Percentiles rank a stretch among this genome's conserved stretches.
Evolutionary conservation across 2,888 invertebrate genomes (phyloP).

Genomic region (Calliopum simillimum): DNA sequence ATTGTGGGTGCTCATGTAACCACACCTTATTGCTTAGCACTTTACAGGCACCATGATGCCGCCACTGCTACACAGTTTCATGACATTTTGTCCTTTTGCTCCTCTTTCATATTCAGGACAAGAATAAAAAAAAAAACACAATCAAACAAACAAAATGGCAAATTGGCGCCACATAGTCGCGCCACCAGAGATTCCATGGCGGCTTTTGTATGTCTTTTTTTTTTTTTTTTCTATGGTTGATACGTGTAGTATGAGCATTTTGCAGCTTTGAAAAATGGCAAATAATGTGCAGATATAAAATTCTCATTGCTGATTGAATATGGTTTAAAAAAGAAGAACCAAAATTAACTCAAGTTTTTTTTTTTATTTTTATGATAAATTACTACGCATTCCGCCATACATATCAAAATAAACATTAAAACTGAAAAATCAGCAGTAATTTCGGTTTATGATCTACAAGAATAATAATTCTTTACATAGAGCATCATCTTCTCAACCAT

Average conservation of each 20-base stretch:
- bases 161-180: constrained; percentile 66
- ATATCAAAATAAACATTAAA: too few species aligned
- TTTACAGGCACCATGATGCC: constrained; percentile 46
- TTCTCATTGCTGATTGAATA: background rate
- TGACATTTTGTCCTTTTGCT: constrained; percentile 55
- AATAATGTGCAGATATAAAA: constrained; percentile 18
- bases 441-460: too few species aligned
- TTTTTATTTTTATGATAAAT: too few species aligned
- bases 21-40: background rate
- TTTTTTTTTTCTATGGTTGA: background rate
- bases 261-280: constrained; percentile 19
- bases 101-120: constrained; percentile 28
- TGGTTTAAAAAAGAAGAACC: too few species aligned
- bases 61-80: constrained; percentile 55
- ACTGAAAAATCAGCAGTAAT: too few species aligned
- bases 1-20: too few species aligned
- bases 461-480: too few species aligned
- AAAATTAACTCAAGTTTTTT: background rate
- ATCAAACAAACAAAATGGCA: constrained; percentile 59
- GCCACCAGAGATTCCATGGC: constrained; percentile 66
- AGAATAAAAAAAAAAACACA: constrained; percentile 13
- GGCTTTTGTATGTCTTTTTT: constrained; percentile 40
- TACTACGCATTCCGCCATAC: background rate
- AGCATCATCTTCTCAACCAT: too few species aligned
- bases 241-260: constrained; percentile 2